Base-by-base conservation (phyloP, 2,113 vertebrate genomes). In the Perccottus glenii region DNA sequence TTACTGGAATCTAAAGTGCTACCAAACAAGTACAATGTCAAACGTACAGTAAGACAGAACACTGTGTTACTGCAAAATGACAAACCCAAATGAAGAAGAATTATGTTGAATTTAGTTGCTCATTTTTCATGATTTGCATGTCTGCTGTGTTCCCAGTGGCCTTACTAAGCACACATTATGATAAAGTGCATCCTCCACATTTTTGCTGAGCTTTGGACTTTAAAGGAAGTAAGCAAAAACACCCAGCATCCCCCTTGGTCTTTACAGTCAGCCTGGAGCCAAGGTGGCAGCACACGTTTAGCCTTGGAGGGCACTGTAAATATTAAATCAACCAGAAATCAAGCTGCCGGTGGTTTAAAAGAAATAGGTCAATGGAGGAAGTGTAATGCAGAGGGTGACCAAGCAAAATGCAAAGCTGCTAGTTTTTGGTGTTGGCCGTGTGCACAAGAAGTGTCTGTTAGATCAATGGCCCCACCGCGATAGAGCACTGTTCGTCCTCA, bases 111-210 rank as follows among this genome's bases (percentile, higher is more conserved):
- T 15, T 36, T 12, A 19, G 64, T 32, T 45, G 27, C 75, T 78
- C 58, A 52, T 86, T 81, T 65, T 71, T 85, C 67, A 65, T 70
- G 38, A 67, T 81, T 80, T 82, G 70, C 60, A 75, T 78, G 73
- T 77, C 57, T 59, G 19, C 68, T 61, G 77, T 47, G 27, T 62
- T 67, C 77, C 64, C 69, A 55, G 45, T 2, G 50, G 64, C 73
- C 56, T 82, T 75, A 75, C 74, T 77, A 76, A 82, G 82, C 84
- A 86, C 68, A 85, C 79, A 77, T 77, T 67, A 79, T 85, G 87
- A 89, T 83, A 40, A 89, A 86, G 69, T 75, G 70, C 76, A 59
- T 47, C 65, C 53, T 57, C n/a, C 0, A 14, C 33, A 46, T 80
- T 86, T 38, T 77, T 81, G 87, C 88, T 85, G 85, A 86, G 74